Evolutionary conservation across 1,140 invertebrate genomes (phyloP).

Genomic region (Brachionus asplanchnoidis): DNA sequence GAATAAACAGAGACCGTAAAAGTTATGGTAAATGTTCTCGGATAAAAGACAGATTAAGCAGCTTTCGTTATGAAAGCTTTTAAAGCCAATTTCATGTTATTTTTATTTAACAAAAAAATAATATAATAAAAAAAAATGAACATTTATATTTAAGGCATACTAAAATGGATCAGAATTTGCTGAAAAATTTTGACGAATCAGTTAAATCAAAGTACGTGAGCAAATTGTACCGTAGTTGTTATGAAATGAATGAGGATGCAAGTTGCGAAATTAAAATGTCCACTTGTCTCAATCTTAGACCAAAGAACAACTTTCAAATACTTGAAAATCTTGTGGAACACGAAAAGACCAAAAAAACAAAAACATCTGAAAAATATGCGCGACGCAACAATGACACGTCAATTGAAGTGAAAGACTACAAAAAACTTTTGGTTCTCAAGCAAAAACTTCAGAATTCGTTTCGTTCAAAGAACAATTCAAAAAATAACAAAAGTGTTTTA

Average conservation of each 20-base stretch:
- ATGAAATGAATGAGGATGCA: not conserved
- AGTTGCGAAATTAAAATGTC: not conserved
- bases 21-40: not conserved
- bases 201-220: not conserved
- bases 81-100: not conserved
- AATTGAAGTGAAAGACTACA: not conserved
- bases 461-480: constrained; percentile 1
- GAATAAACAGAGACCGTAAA: not conserved
- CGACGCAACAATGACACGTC: not conserved
- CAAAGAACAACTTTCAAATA: constrained; percentile 19
- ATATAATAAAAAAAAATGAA: not conserved
- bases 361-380: not conserved
- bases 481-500: not conserved
- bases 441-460: constrained; percentile 18
- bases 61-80: not conserved
- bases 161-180: not conserved
- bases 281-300: not conserved
- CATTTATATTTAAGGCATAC: not conserved
- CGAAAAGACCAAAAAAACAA: not conserved
- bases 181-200: not conserved
- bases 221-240: not conserved
- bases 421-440: not conserved
- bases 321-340: not conserved
- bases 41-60: constrained; percentile 15
- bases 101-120: not conserved